Evolutionary conservation across 2,113 vertebrate genomes (phyloP), one percentile per base, ranked within the genome.

Genomic region (Uria aalge): DNA sequence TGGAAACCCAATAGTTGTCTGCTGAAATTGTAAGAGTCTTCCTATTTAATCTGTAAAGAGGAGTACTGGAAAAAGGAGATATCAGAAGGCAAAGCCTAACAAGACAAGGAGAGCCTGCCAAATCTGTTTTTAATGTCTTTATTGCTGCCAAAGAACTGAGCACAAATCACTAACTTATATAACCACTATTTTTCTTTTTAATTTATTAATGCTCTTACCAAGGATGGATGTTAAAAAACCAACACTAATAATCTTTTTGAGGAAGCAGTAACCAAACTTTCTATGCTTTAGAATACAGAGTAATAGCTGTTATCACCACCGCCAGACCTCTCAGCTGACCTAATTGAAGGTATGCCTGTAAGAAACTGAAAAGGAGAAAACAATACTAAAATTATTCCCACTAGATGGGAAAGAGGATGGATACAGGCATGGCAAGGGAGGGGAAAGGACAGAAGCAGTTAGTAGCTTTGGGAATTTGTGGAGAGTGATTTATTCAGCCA

Each of bases 401-500:
- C 29, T 48, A 41, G 13, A 16, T 53, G 63, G 23, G 30, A 32
- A 77, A 40, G 57, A 26, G 34, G 11, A 43, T 56, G 27, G n/a
- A 41, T 77, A 9, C 26, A 26, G 38, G 24, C 11, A 10, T 74
- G 34, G 8, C 36, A 79, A 32, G 15, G n/a, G 15, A 78, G 27
- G 6, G 9, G 12, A 76, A 36, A 69, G 15, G 47, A 63, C 29
- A 71, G 77, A 57, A 78, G 59, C 57, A 64, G 12, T 78, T 69
- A 24, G 2, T 29, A 87, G 43, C 67, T 90, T 73, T 93, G 85
- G 71, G 79, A 90, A 82, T 94, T 96, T 96, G 69, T 93, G 67
- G 27, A 63, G 71, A 87, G 68, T 88, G 78, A 94, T 95, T 93
- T 95, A 93, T 96, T 92, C 76, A 92, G 52, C 43, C 69, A 93